phyloP scores from a whole-genome alignment of 2,113 vertebrate species.

The Numenius arquata region DNA sequence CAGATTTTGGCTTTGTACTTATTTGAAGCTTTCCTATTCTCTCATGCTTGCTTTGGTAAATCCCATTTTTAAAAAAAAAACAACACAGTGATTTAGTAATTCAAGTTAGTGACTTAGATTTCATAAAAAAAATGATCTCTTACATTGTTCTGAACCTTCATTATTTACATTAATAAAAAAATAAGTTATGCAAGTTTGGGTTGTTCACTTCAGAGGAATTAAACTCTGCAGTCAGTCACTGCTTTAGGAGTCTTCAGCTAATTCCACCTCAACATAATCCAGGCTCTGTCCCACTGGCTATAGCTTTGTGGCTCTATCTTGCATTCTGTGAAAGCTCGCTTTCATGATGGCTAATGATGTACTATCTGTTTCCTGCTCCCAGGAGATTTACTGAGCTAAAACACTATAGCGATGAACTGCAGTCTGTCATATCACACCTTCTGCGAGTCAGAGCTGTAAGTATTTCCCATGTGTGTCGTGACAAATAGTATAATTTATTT shows the following conservation, averaged over 20 bases:
- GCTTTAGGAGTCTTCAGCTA: constrained; percentile 29
- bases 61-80: not conserved
- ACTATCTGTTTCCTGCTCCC: constrained; percentile 64
- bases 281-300: not conserved
- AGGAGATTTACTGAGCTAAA: constrained; percentile 91
- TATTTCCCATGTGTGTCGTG: constrained; percentile 52
- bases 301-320: constrained; percentile 8
- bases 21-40: not conserved
- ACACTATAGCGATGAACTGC: constrained; percentile 91
- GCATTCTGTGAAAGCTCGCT: constrained; percentile 20
- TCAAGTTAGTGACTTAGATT: not conserved
- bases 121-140: not conserved
- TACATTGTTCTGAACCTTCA: not conserved
- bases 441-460: constrained; percentile 91
- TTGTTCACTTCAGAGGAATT: not conserved
- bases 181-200: not conserved
- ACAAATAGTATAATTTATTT: constrained; percentile 47
- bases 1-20: not conserved
- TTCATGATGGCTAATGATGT: constrained; percentile 60
- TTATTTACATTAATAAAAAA: not conserved
- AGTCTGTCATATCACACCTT: constrained; percentile 90
- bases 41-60: not conserved
- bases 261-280: not conserved
- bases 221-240: not conserved
- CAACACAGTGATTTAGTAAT: not conserved